Evolutionary conservation across 2,888 invertebrate genomes (phyloP), one percentile per base, ranked within the genome.

Genomic region (Tenthredo mesomela): DNA sequence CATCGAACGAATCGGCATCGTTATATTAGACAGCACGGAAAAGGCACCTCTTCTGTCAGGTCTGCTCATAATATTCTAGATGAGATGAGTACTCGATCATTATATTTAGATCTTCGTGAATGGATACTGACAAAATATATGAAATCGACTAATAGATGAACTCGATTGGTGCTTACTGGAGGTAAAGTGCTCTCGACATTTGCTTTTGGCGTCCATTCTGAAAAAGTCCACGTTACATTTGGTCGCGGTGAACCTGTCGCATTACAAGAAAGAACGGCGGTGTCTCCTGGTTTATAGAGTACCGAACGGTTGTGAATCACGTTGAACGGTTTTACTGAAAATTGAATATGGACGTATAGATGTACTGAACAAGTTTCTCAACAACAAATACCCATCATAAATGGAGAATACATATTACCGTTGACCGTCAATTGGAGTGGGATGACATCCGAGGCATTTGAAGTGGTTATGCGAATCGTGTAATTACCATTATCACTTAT

Each of bases 1-100:
- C 2, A 91, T 25, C 77, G 43, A 21, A 21, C 7, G 43, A 7
- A 75, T 29, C 18, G 29, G 15, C 40, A 61, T 43, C 18, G 78
- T 43, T 21, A 73, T 12, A 15, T 21, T 78, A 47, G 25, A 84
- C n/a, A 86, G 29, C n/a, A 21, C n/a, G 50, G 18, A 21, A 9
- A 50, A 77, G 15, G 6, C 29, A 25, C 50, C 29, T 15, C 7
- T 29, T 1, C 29, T n/a, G 7, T 12, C 6, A n/a, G 33, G 33
- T 50, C 0, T 9, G 10, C n/a, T 25, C 3, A 21, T 4, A 6
- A 10, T 25, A 2, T 25, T 6, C 77, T 77, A 29, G 6, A n/a
- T 15, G 7, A 9, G 6, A 50, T 7, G 15, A 25, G 33, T 18
- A n/a, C 18, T 33, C 9, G 15, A 50, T 77, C 7, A 77, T 29